Conservation (phyloP, 2,888 invertebrate genomes). For the Microdon myrmicae region DNA sequence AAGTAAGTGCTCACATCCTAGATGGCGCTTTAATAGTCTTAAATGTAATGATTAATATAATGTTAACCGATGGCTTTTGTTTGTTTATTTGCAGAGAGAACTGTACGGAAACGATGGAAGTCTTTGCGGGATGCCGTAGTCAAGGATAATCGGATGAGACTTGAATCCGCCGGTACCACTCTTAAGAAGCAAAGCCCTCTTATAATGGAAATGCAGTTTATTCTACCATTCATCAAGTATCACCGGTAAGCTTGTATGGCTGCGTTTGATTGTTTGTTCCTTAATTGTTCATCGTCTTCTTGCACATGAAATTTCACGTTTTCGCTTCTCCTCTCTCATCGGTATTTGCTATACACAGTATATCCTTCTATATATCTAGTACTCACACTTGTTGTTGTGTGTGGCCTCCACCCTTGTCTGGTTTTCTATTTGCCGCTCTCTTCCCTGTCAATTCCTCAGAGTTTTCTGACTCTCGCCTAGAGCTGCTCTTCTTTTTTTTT, state of each 20-base stretch:
- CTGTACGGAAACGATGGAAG: conserved; percentile 55
- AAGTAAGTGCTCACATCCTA: conserved; percentile 43
- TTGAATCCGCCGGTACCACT: conserved; percentile 24
- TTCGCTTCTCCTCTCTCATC: too few relatives aligned
- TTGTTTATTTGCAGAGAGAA: conserved; percentile 30
- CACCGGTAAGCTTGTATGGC: conserved; percentile 39
- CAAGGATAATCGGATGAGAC: conserved; percentile 48
- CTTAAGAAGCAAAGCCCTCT: conserved; percentile 42
- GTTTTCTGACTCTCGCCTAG: neutral
- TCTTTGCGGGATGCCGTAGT: conserved; percentile 53
- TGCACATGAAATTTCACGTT: too few relatives aligned
- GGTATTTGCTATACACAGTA: too few relatives aligned
- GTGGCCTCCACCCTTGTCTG: neutral
- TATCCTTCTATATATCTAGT: too few relatives aligned
- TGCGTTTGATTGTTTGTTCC: neutral
- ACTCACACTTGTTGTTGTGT: too few relatives aligned
- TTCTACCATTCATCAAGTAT: conserved; percentile 51
- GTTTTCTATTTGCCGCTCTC: neutral
- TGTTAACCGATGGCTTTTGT: too few relatives aligned
- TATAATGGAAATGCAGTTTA: conserved; percentile 50
- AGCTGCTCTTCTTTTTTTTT: neutral
- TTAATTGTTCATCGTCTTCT: neutral
- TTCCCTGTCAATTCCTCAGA: neutral
- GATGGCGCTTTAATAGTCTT: too few relatives aligned
- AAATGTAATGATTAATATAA: too few relatives aligned